A percentile compares a stretch with the other conserved stretches of the same genome.
These are phyloP conservation scores for Pteria penguin DNA, from an alignment of 2,888 invertebrate genomes.

Conservation along the genomic window DNA sequence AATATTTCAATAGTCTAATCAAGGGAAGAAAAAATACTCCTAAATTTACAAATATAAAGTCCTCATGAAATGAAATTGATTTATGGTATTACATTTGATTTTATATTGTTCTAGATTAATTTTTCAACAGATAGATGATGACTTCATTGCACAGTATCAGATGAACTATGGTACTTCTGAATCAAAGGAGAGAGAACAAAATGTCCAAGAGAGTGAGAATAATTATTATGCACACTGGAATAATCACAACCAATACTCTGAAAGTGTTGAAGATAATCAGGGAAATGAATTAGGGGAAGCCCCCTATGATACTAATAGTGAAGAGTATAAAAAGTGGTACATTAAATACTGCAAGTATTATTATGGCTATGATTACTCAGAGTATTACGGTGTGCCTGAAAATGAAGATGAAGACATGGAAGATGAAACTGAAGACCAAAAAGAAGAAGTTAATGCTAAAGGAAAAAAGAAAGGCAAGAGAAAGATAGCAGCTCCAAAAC, in stretches of 20 bases:
- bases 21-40: not conserved
- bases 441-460: constrained; percentile 30
- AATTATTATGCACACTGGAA: not conserved
- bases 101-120: too few relatives aligned
- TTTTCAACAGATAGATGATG: constrained; percentile 89
- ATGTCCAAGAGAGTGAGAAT: not conserved
- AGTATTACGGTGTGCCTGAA: constrained; percentile 51
- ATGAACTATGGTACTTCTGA: constrained; percentile 87
- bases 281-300: not conserved
- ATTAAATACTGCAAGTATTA: constrained; percentile 69
- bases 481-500: constrained; percentile 41
- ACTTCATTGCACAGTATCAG: constrained; percentile 97
- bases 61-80: too few relatives aligned
- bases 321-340: constrained; percentile 51
- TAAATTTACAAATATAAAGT: not conserved
- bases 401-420: constrained; percentile 19
- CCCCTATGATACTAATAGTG: constrained; percentile 34
- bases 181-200: not conserved
- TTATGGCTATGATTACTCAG: constrained; percentile 63
- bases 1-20: not conserved
- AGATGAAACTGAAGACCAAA: constrained; percentile 37
- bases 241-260: not conserved
- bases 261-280: not conserved
- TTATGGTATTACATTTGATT: too few relatives aligned
- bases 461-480: constrained; percentile 60